phyloP scores from a whole-genome alignment of 30 jellyfish, hydroid and myxozoan genomes.

The Chrysaora quinquecirrha region DNA sequence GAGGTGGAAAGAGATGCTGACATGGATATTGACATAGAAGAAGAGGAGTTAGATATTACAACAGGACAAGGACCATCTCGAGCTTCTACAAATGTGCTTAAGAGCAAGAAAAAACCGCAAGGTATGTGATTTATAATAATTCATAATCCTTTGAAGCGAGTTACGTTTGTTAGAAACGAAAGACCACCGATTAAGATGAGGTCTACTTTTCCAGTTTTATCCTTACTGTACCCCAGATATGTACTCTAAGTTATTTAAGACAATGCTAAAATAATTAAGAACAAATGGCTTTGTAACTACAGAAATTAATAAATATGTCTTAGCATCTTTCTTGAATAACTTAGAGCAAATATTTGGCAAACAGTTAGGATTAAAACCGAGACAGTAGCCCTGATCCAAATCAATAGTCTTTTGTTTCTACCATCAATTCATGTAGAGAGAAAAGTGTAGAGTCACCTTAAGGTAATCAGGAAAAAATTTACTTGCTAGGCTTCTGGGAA shows the following conservation, averaged over 20 bases:
- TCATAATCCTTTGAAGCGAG: conserved; percentile 1
- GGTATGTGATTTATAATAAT: conserved; percentile 9
- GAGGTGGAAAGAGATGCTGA: conserved; percentile 17
- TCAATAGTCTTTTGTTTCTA: background rate
- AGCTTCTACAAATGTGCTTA: conserved; percentile 7
- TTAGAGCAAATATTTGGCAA: conserved; percentile 6
- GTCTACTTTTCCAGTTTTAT: background rate
- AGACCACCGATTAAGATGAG: background rate
- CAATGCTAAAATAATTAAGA: background rate
- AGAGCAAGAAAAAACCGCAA: conserved; percentile 3
- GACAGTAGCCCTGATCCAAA: conserved; percentile 13
- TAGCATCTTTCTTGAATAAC: conserved; percentile 8
- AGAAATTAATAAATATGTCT: conserved; percentile 12
- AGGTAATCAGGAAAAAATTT: background rate
- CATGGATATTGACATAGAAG: conserved; percentile 10
- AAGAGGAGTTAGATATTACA: conserved; percentile 12
- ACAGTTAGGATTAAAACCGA: conserved; percentile 6
- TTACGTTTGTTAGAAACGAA: background rate
- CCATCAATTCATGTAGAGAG: background rate
- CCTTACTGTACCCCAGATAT: conserved; percentile 1
- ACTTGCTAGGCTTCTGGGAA: background rate
- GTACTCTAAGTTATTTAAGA: background rate
- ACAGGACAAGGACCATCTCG: conserved; percentile 23
- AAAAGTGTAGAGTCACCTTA: conserved; percentile 16
- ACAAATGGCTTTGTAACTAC: background rate